These are phyloP conservation scores for Mesochorus sp. DNA, from an alignment of 2,888 invertebrate genomes.

Conservation along the genomic window DNA sequence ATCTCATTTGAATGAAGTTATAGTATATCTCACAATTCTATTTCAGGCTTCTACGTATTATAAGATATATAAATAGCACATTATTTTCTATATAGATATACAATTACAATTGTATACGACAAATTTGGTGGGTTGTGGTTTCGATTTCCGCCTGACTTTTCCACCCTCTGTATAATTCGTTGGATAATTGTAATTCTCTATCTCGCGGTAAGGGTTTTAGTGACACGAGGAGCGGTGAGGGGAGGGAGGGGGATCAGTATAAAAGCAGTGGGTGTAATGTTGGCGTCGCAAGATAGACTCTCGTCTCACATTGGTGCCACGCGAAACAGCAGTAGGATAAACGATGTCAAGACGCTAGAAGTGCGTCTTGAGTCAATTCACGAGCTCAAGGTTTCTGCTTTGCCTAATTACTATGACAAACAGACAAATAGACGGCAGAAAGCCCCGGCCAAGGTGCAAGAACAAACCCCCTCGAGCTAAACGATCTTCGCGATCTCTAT, in stretches of 20 bases:
- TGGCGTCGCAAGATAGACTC: constrained; percentile 6
- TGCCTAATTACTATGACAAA: constrained; percentile 73
- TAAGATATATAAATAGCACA: constrained; percentile 28
- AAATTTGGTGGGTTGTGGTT: constrained; percentile 45
- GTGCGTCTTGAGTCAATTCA: constrained; percentile 65
- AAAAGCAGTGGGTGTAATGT: constrained; percentile 19
- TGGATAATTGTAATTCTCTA: constrained; percentile 72
- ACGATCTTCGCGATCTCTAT: constrained; percentile 28
- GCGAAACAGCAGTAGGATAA: constrained; percentile 47
- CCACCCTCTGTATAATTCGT: constrained; percentile 50
- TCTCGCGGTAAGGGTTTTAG: constrained; percentile 63
- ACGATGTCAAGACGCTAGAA: constrained; percentile 66
- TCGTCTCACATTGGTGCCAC: constrained; percentile 24
- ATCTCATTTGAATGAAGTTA: constrained; percentile 41
- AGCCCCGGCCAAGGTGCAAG: constrained; percentile 31
- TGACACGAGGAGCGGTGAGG: constrained; percentile 3
- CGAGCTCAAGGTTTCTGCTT: constrained; percentile 66
- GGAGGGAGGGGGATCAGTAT: not conserved
- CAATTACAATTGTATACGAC: not conserved
- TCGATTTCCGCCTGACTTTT: constrained; percentile 57
- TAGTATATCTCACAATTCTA: constrained; percentile 47
- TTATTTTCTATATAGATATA: constrained; percentile 58
- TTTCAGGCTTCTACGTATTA: constrained; percentile 16
- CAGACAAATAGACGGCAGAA: constrained; percentile 71
- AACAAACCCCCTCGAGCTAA: constrained; percentile 55